A percentile compares a stretch with the other conserved stretches of the same genome.
Conservation (phyloP, 2,888 invertebrate species). For the Hyalella azteca region DNA sequence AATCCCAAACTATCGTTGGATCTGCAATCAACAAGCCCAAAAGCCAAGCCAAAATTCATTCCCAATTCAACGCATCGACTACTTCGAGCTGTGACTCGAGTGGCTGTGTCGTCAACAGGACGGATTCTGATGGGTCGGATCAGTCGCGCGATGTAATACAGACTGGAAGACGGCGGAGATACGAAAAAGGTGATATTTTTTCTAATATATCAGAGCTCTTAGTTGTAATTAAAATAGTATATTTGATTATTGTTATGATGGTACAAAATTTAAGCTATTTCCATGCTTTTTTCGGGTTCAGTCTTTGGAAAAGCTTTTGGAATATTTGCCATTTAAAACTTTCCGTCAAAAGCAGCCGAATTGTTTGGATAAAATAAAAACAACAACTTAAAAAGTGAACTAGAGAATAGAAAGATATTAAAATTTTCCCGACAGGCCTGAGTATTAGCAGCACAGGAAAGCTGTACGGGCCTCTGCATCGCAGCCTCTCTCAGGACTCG, state of each 20-base stretch:
- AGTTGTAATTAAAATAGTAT: too few species aligned
- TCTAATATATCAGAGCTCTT: neutral
- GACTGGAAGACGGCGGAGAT: constrained; percentile 11
- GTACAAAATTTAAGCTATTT: too few species aligned
- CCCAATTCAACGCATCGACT: neutral
- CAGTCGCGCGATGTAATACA: constrained; percentile 41
- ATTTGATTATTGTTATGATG: too few species aligned
- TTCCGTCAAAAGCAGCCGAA: too few species aligned
- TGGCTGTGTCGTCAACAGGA: constrained; percentile 15
- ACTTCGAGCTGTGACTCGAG: neutral
- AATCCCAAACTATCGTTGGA: neutral
- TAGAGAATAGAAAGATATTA: too few species aligned
- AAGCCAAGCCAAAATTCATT: neutral
- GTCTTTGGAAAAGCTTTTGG: too few species aligned
- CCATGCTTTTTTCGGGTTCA: too few species aligned
- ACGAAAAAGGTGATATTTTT: neutral
- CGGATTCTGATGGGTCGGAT: constrained; percentile 49
- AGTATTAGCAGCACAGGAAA: neutral
- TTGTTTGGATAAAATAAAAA: too few species aligned
- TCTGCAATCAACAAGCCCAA: neutral
- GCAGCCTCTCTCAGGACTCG: constrained; percentile 41
- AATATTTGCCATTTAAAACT: too few species aligned
- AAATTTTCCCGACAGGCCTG: neutral
- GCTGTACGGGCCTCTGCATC: neutral
- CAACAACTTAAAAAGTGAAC: too few species aligned